A percentile compares a stretch with the other conserved stretches of the same genome.
Evolutionary conservation across 2,888 invertebrate genomes (phyloP).

Genomic region (Microctonus aethiopoides): DNA sequence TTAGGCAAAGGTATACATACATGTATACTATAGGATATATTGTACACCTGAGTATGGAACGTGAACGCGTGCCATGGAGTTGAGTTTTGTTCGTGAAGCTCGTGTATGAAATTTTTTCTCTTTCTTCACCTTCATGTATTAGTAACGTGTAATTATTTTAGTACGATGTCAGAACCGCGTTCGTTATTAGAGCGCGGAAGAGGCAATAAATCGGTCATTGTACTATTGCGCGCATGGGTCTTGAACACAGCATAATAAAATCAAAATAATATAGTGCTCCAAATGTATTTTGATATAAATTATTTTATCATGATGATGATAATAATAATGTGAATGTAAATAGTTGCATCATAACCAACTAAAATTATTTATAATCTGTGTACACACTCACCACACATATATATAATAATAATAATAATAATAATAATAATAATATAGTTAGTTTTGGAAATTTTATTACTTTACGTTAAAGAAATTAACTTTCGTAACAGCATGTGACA

Average conservation of each 20-base stretch:
- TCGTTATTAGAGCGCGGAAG: slow-evolving; percentile 29
- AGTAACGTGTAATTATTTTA: slow-evolving; percentile 11
- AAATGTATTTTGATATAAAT: background rate
- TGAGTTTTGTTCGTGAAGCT: background rate
- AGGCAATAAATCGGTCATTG: slow-evolving; percentile 24
- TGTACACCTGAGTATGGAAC: background rate
- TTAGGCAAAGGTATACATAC: too few relatives aligned
- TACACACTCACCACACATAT: background rate
- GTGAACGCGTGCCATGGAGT: slow-evolving; percentile 3
- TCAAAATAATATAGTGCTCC: background rate
- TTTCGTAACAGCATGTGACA: slow-evolving; percentile 28
- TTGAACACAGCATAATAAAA: background rate
- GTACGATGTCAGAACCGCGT: slow-evolving; percentile 9
- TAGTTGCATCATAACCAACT: background rate
- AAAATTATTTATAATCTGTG: background rate
- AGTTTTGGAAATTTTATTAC: slow-evolving; percentile 21
- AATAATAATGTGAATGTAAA: background rate
- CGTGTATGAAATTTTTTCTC: background rate
- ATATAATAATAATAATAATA: too few relatives aligned
- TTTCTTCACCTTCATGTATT: background rate
- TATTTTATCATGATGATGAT: background rate
- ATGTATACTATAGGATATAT: background rate
- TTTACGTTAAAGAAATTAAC: slow-evolving; percentile 19
- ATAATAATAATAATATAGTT: background rate
- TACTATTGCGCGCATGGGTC: background rate